Conservation (phyloP, 2,113 vertebrate species). For the Mesembrinibis cayennensis region DNA sequence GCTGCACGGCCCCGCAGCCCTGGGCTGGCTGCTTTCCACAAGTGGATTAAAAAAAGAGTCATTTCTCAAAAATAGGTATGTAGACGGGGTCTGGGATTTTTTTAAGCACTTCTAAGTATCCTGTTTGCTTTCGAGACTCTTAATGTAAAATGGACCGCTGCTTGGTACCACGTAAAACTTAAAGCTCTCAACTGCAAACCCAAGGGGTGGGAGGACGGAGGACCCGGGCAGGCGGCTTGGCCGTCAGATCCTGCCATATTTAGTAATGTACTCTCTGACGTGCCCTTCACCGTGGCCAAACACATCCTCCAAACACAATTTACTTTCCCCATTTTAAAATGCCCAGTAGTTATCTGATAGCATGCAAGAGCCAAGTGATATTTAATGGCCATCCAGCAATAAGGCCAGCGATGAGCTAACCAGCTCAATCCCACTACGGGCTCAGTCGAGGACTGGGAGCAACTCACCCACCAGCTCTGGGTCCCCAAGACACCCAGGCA, state of each 20-base stretch:
- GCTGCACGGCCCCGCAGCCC: rapidly evolving
- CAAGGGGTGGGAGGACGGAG: neutral
- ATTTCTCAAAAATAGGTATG: neutral
- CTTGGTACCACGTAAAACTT: rapidly evolving
- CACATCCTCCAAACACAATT: rapidly evolving
- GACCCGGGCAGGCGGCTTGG: neutral
- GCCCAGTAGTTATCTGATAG: neutral
- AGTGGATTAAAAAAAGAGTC: rapidly evolving
- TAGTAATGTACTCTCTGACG: too few species aligned
- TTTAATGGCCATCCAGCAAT: neutral
- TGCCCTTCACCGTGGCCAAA: neutral
- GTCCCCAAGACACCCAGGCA: neutral
- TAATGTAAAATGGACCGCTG: neutral
- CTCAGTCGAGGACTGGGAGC: neutral
- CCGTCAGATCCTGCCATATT: rapidly evolving
- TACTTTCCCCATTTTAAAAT: neutral
- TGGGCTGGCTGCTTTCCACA: neutral
- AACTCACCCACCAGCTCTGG: neutral
- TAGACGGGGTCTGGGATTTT: too few species aligned
- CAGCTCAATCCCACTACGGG: neutral
- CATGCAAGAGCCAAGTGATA: neutral
- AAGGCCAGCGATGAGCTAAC: neutral
- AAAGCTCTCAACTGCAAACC: neutral
- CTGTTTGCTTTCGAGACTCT: neutral
- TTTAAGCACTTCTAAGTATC: rapidly evolving